Percentiles rank a stretch among this genome's conserved stretches.
These are phyloP conservation scores for Psilopogon haemacephalus DNA, from an alignment of 2,113 vertebrate species.

Conservation along the genomic window DNA sequence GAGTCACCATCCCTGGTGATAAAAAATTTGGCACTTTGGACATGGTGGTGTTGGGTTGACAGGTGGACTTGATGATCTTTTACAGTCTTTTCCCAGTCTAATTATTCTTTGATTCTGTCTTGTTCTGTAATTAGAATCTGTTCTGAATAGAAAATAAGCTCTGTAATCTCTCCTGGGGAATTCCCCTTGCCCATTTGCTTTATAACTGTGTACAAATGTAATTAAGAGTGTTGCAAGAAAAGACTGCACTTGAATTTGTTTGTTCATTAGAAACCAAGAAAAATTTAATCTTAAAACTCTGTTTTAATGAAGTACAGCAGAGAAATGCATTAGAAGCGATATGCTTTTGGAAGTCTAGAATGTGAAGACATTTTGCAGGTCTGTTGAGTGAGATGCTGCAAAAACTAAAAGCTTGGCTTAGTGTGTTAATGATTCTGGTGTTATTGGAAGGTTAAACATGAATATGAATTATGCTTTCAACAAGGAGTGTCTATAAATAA, in stretches of 20 bases:
- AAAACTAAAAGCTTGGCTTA: neutral
- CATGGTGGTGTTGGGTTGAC: no score
- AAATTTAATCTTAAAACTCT: conserved; percentile 20
- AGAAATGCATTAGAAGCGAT: neutral
- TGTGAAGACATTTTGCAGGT: neutral
- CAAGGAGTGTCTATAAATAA: conserved; percentile 13
- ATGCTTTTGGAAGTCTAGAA: neutral
- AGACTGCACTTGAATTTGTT: conserved; percentile 10
- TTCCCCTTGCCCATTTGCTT: conserved; percentile 24
- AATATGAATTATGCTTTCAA: neutral
- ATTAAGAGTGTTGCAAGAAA: conserved; percentile 25
- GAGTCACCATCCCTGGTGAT: no score
- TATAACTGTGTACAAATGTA: neutral
- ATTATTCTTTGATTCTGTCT: no score
- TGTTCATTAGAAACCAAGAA: conserved; percentile 12
- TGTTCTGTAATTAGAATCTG: neutral
- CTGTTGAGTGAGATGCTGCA: neutral
- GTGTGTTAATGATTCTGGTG: neutral
- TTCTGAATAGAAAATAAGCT: conserved; percentile 38
- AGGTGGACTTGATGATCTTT: no score
- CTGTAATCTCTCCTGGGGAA: conserved; percentile 1
- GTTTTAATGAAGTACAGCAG: neutral
- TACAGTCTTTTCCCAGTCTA: no score
- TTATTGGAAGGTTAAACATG: conserved; percentile 1
- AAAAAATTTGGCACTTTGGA: no score